Base-by-base conservation (phyloP, 1,140 invertebrate species). In the Drosophila tani region DNA sequence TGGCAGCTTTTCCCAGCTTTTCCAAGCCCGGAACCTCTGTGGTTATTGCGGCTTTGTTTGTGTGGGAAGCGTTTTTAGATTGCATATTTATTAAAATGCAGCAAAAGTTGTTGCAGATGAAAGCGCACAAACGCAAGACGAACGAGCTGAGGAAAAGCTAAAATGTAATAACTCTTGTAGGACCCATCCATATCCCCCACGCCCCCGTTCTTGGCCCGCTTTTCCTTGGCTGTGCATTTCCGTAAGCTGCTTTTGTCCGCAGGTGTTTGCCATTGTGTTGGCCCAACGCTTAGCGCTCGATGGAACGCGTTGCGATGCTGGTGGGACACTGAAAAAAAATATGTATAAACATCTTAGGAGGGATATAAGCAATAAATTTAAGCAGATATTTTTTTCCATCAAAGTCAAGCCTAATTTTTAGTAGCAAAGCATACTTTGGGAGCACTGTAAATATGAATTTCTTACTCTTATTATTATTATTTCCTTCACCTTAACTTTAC, bases 71-170 rank as follows among this genome's bases (percentile, higher is more conserved):
- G 79, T 82, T 64, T 71, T 77, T 88, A 88, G 75, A 88, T 88
- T 88, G 84, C 85, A 88, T 88, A 88, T 88, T 90, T 88, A 88
- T 88, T 84, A 88, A 88, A 88, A 88, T 88, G 84, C 84, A 79
- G 74, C 81, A 14, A 77, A 60, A 74, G 71, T 74, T 74, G 51
- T 49, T 60, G 75, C 75, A 67, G 46, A 70, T 59, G 47, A 73
- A 71, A 65, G 67, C 63, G 66, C 63, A 46, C 66, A 79, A 77
- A 75, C 71, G 45, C 60, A 66, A 75, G 69, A 68, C 43, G 59
- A 57, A 46, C 65, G 49, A 67, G 74, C 46, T 47, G 63, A 71
- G 58, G 75, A 66, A 74, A 65, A 71, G 81, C 84, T 88, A 81
- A 87, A 87, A 88, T 90, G 85, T 90, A 90, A 90, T 90, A 90